These are phyloP conservation scores for Cecidostiba fungosa DNA, from an alignment of 2,888 invertebrate species.

Conservation along the genomic window DNA sequence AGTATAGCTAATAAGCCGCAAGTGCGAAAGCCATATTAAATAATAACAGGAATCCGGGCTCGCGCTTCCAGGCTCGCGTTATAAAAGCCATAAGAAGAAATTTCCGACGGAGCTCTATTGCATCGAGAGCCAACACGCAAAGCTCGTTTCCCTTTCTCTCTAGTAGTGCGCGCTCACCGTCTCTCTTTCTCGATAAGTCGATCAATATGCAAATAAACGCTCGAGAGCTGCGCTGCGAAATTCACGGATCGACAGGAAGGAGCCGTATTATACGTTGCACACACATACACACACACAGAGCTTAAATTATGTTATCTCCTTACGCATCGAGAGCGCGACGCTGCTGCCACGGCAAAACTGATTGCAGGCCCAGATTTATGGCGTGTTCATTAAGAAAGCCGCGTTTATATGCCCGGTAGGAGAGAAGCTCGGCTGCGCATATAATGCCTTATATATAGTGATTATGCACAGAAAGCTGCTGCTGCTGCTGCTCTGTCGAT, in stretches of 20 bases:
- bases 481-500: slow-evolving; percentile 11
- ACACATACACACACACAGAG: slow-evolving; percentile 28
- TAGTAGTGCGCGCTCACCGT: too few relatives aligned
- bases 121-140: slow-evolving; percentile 6
- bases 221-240: slow-evolving; percentile 61
- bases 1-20: not conserved
- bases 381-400: slow-evolving; percentile 70
- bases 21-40: slow-evolving; percentile 51
- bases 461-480: not conserved
- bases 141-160: not conserved
- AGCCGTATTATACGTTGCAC: slow-evolving; percentile 28
- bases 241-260: slow-evolving; percentile 66
- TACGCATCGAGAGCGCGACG: slow-evolving; percentile 68
- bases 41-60: slow-evolving; percentile 43
- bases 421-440: slow-evolving; percentile 23
- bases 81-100: slow-evolving; percentile 17
- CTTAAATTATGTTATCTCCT: slow-evolving; percentile 69
- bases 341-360: slow-evolving; percentile 68
- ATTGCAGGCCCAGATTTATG: slow-evolving; percentile 71
- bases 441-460: not conserved
- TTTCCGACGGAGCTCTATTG: slow-evolving; percentile 6
- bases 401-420: slow-evolving; percentile 4
- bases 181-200: slow-evolving; percentile 65
- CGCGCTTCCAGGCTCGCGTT: not conserved
- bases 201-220: slow-evolving; percentile 69